Percentiles rank a stretch among this genome's conserved stretches.
These are phyloP conservation scores for Balaenoptera acutorostrata DNA, from an alignment of 2,113 vertebrate genomes.

Conservation along the genomic window DNA sequence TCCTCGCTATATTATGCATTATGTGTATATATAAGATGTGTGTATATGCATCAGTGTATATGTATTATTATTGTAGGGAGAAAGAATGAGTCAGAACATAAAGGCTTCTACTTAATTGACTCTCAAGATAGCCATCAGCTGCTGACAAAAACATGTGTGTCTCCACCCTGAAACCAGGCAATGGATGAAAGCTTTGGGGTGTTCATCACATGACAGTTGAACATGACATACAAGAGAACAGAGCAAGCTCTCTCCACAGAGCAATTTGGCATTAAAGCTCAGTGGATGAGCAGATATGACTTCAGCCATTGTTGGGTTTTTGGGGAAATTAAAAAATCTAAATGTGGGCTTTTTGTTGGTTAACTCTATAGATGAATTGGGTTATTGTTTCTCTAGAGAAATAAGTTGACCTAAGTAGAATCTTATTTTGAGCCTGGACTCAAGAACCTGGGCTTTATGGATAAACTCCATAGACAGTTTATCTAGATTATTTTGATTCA, in stretches of 20 bases:
- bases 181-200: background rate
- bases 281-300: background rate
- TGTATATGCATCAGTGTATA: background rate
- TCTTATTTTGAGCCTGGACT: background rate
- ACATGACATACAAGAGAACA: background rate
- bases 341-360: background rate
- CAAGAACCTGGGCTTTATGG: background rate
- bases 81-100: background rate
- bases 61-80: background rate
- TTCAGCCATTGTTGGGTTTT: background rate
- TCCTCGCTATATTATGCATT: background rate
- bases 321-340: background rate
- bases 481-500: constrained; percentile 37
- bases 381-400: constrained; percentile 37
- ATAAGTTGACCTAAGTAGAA: background rate
- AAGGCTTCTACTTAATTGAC: background rate
- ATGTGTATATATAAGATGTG: background rate
- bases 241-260: background rate
- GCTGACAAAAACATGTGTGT: background rate
- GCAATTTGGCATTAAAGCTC: background rate
- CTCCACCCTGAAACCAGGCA: background rate
- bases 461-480: background rate
- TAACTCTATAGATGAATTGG: background rate
- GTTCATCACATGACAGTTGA: background rate
- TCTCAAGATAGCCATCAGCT: background rate